A percentile compares a stretch with the other conserved stretches of the same genome.
These are phyloP conservation scores for Xiphias gladius DNA, from an alignment of 2,113 vertebrate species.

Conservation along the genomic window DNA sequence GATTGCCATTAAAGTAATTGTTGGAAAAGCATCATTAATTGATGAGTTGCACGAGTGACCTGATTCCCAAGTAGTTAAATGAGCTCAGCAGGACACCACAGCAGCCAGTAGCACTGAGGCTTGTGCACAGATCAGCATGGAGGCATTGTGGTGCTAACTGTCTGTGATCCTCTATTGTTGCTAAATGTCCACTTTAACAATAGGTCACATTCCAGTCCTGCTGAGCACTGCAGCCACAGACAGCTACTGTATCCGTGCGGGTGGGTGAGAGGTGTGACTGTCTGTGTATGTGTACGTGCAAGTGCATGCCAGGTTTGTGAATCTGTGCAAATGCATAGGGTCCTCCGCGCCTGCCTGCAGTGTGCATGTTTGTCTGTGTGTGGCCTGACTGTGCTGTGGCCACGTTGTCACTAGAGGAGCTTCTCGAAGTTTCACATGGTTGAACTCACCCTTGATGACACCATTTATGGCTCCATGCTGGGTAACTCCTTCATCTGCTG, in stretches of 20 bases:
- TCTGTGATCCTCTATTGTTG: constrained; percentile 74
- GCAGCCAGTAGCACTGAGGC: constrained; percentile 33
- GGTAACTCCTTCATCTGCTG: constrained; percentile 49
- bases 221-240: constrained; percentile 31
- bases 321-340: not conserved
- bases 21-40: constrained; percentile 66
- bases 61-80: constrained; percentile 74
- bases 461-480: constrained; percentile 38
- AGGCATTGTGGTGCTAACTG: constrained; percentile 77
- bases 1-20: constrained; percentile 64
- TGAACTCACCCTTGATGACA: constrained; percentile 47
- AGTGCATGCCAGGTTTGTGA: not conserved
- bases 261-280: constrained; percentile 24
- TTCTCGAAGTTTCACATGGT: constrained; percentile 16
- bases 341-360: not conserved
- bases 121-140: constrained; percentile 71
- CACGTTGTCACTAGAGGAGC: constrained; percentile 30
- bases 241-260: constrained; percentile 40
- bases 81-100: constrained; percentile 45
- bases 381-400: constrained; percentile 20
- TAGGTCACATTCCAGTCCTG: constrained; percentile 73
- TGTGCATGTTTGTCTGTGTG: constrained; percentile 37
- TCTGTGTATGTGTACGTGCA: not conserved
- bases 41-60: constrained; percentile 70
- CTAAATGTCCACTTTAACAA: constrained; percentile 69